A percentile compares a stretch with the other conserved stretches of the same genome.
phyloP scores from a whole-genome alignment of 2,888 invertebrate species.

The Seira sanloemensis region DNA sequence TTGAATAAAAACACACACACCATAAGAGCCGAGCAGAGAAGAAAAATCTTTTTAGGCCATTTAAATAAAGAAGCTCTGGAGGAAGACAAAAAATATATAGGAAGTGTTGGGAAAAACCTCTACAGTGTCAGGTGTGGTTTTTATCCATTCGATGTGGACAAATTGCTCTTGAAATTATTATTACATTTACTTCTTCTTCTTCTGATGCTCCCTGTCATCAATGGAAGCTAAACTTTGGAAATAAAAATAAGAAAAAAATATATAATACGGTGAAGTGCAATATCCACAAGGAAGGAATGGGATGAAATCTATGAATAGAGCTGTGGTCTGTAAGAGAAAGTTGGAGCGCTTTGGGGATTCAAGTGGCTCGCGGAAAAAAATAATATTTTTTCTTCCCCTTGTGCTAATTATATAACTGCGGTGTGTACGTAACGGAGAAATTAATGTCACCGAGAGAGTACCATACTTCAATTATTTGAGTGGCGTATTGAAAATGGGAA shows the following conservation, averaged over 20 bases:
- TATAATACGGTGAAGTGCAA: not conserved
- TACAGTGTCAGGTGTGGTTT: slow-evolving; percentile 65
- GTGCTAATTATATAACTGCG: not conserved
- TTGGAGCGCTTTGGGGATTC: slow-evolving; percentile 1
- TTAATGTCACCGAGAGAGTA: not conserved
- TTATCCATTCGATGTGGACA: slow-evolving; percentile 63
- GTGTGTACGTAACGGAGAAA: not conserved
- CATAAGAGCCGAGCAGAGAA: slow-evolving; percentile 18
- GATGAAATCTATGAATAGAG: not conserved
- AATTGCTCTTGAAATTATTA: slow-evolving; percentile 63
- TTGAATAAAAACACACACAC: slow-evolving; percentile 37
- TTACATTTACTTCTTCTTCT: slow-evolving; percentile 49
- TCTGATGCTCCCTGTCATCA: slow-evolving; percentile 60
- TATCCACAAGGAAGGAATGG: not conserved
- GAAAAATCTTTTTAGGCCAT: slow-evolving; percentile 46
- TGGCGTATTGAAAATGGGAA: too few species aligned
- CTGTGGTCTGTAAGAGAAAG: not conserved
- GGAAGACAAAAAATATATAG: slow-evolving; percentile 22
- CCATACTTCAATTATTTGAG: not conserved
- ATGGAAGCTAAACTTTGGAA: slow-evolving; percentile 30
- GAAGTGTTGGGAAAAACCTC: slow-evolving; percentile 55
- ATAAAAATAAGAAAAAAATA: not conserved
- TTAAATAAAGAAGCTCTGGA: slow-evolving; percentile 42
- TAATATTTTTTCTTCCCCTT: not conserved
- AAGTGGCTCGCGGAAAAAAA: not conserved